Percentiles rank a stretch among this genome's conserved stretches.
Conservation (phyloP, 2,113 vertebrate species). For the Catharus minimus region DNA sequence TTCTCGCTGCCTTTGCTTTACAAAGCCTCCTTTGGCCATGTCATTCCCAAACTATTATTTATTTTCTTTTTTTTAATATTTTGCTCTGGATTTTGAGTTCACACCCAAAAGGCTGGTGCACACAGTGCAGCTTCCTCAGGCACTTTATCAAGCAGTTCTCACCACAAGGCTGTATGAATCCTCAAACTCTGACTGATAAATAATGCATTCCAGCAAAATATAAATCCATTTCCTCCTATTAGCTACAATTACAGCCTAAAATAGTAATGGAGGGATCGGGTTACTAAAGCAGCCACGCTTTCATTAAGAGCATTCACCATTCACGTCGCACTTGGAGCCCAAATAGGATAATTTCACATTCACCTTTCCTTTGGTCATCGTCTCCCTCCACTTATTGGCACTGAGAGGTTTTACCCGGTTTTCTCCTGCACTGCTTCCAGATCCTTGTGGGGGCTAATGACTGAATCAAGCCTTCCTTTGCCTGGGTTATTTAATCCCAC, state of each 20-base stretch:
- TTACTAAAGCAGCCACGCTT: constrained; percentile 26
- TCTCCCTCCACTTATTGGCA: constrained; percentile 7
- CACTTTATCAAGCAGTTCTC: neutral
- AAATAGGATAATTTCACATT: constrained; percentile 52
- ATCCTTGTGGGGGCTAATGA: constrained; percentile 25
- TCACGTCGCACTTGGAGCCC: neutral
- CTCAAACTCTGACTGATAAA: constrained; percentile 26
- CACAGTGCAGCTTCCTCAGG: neutral
- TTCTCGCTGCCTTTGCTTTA: neutral
- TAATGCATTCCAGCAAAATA: constrained; percentile 56
- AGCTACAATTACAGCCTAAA: constrained; percentile 50
- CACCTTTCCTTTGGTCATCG: constrained; percentile 24
- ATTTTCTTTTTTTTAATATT: neutral
- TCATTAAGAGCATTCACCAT: constrained; percentile 50
- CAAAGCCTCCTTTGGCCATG: neutral
- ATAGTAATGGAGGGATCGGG: constrained; percentile 37
- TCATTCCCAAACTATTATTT: neutral
- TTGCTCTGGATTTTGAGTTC: neutral
- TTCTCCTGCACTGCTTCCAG: constrained; percentile 13
- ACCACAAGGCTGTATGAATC: neutral
- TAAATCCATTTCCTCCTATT: constrained; percentile 54
- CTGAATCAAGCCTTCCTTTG: constrained; percentile 34
- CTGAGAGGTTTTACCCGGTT: neutral
- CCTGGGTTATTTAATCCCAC: constrained; percentile 41
- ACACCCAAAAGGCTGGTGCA: neutral